Conservation (phyloP, 1,140 invertebrate species). For the Drosophila saltans region DNA sequence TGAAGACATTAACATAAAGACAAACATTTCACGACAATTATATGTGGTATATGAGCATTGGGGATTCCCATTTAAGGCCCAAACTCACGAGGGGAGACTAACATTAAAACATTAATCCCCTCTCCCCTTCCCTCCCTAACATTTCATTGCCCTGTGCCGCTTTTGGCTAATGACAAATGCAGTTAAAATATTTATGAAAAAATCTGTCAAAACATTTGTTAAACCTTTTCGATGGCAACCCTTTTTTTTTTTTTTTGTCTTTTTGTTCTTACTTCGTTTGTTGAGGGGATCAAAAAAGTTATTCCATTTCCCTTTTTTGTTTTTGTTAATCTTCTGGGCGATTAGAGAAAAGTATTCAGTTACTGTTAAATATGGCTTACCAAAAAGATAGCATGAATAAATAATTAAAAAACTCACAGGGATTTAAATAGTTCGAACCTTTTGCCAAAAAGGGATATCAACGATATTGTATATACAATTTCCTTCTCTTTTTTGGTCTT, state of each 20-base stretch:
- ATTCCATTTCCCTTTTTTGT: background rate
- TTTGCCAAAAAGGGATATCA: background rate
- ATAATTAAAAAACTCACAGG: slow-evolving; percentile 8
- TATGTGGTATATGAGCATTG: background rate
- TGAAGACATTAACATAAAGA: slow-evolving; percentile 51
- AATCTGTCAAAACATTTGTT: slow-evolving; percentile 31
- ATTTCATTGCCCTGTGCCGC: background rate
- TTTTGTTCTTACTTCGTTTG: background rate
- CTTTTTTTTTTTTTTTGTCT: background rate
- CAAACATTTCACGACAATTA: slow-evolving; percentile 9
- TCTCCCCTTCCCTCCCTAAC: no score
- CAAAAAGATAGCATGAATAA: background rate
- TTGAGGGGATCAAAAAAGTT: background rate
- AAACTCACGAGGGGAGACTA: no score
- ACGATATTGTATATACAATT: background rate
- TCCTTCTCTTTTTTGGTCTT: no score
- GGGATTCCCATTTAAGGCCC: background rate
- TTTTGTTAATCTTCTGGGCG: slow-evolving; percentile 6
- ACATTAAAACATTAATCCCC: background rate
- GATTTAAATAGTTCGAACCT: background rate
- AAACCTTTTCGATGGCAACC: slow-evolving; percentile 8
- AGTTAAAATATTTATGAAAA: slow-evolving; percentile 16
- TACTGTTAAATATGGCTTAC: slow-evolving; percentile 8
- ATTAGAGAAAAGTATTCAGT: slow-evolving; percentile 14
- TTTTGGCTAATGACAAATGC: slow-evolving; percentile 5